phyloP scores from a whole-genome alignment of 2,113 vertebrate genomes.

The Pundamilia nyererei region DNA sequence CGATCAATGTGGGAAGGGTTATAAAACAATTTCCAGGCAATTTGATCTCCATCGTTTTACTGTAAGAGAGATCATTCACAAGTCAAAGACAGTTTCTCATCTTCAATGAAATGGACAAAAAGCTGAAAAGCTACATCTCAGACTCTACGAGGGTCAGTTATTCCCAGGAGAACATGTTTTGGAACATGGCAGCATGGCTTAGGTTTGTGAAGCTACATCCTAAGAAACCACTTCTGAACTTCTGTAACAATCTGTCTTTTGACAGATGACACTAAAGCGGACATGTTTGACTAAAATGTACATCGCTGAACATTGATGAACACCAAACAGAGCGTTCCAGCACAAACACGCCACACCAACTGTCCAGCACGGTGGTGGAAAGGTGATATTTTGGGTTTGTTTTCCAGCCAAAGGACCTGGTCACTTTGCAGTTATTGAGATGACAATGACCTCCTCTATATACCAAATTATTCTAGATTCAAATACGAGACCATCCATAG shows the following conservation, averaged over 20 bases:
- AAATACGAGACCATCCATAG: background rate
- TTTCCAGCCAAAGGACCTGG: background rate
- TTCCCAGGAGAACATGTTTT: background rate
- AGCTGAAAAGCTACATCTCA: background rate
- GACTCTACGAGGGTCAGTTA: background rate
- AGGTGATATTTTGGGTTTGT: background rate
- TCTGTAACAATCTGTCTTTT: background rate
- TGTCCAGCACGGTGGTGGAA: background rate
- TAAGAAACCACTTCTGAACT: background rate
- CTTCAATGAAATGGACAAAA: background rate
- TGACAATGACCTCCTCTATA: fast-evolving
- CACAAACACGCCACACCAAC: fast-evolving
- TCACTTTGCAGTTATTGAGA: background rate
- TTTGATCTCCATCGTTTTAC: background rate
- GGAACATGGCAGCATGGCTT: background rate
- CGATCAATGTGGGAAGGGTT: background rate
- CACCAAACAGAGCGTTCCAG: background rate
- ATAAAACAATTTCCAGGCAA: background rate
- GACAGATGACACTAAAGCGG: background rate
- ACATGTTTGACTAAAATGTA: background rate
- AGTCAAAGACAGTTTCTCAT: background rate
- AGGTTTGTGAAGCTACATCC: background rate
- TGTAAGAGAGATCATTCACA: background rate
- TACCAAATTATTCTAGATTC: background rate
- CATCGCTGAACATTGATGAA: background rate